A percentile compares a stretch with the other conserved stretches of the same genome.
Evolutionary conservation across 2,797 vertebrate species (phyloP).

Genomic region (Leontopithecus rosalia): DNA sequence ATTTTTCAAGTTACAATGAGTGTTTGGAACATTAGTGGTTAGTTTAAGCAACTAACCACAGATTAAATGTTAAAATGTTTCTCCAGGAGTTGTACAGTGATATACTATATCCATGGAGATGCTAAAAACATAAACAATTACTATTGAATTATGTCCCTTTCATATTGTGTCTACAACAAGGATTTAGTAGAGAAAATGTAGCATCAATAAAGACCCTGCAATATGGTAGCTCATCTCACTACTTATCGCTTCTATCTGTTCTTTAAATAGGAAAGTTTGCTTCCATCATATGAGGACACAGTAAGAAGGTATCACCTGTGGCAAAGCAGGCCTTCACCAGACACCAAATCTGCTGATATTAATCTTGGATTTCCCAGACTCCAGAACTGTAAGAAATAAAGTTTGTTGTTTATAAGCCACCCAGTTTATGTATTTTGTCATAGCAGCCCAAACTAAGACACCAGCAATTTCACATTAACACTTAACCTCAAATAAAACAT

Average conservation of each 20-base stretch:
- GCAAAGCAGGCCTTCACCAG: background rate
- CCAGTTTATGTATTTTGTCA: background rate
- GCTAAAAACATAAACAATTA: background rate
- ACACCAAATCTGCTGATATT: background rate
- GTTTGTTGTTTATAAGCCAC: background rate
- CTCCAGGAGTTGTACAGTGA: background rate
- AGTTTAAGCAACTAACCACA: background rate
- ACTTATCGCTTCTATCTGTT: background rate
- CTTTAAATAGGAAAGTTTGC: background rate
- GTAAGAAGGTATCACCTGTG: background rate
- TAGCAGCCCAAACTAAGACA: background rate
- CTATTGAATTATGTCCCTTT: background rate
- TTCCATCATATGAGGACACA: background rate
- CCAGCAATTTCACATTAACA: background rate
- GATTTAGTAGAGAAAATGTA: background rate
- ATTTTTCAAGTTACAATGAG: background rate
- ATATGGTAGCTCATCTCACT: background rate
- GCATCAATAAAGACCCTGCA: background rate
- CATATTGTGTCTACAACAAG: background rate
- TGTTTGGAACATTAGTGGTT: background rate
- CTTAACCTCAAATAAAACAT: background rate
- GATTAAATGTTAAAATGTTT: background rate
- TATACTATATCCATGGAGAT: background rate
- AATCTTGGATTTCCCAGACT: background rate
- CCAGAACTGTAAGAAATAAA: background rate